Evolutionary conservation across 2,888 invertebrate genomes (phyloP), one percentile per base, ranked within the genome.

Genomic region (Lysandra bellargus): DNA sequence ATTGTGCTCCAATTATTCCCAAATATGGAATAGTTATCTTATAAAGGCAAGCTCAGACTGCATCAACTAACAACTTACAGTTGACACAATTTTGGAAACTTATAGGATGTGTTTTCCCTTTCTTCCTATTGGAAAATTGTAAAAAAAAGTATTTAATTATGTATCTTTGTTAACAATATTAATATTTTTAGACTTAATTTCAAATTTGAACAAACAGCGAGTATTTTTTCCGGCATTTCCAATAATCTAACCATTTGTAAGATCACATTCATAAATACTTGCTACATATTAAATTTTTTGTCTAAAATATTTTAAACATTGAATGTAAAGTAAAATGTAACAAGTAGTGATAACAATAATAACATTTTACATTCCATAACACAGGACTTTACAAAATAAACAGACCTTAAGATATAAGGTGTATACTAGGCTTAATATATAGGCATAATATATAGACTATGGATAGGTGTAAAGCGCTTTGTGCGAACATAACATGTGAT

Each of bases 1-100:
- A 69, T 69, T 69, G 69, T 69, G 69, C 69, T 69, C 69, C 69
- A 69, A 33, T 69, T 69, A 69, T 37, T 33, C 17, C 69, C 69
- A 69, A 69, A 69, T 69, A 69, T 69, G 33, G 69, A 69, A 69
- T 69, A 69, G 69, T 69, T 69, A 5, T 17, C 69, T 17, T 37
- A 69, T 69, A 69, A 69, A 33, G 69, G 69, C 69, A 37, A 0
- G 33, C 5, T 69, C 14, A 69, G 69, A 69, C 69, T 30, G 64
- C 9, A 37, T 5, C 33, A 14, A 69, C 33, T 30, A 30, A 2
- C 6, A 64, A 2, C 1, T 23, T 4, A 53, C 23, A 17, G 9
- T 9, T n/a, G n/a, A 60, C 23, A 7, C n/a, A 60, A 60, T 60
- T 60, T 60, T n/a, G 5, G 17, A 17, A 57, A 57, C 17, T 53